Conservation (phyloP, 2,888 invertebrate genomes). For the Polyommatus icarus region DNA sequence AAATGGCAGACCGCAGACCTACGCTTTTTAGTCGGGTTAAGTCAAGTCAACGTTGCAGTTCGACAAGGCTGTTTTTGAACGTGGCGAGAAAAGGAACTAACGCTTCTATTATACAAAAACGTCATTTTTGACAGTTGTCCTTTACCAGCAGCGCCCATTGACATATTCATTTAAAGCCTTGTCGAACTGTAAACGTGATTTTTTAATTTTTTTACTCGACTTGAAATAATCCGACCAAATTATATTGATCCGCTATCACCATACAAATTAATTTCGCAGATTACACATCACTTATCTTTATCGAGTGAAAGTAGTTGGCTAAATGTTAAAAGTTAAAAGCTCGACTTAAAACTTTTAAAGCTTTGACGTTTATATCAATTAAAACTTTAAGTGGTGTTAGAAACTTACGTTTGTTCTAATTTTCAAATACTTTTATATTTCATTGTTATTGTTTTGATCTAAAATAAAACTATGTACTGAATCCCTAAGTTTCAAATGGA, state of each 20-base stretch:
- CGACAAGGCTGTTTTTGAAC: too few species aligned
- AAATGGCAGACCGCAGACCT: background rate
- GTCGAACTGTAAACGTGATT: too few species aligned
- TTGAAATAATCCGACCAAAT: background rate
- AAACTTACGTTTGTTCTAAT: background rate
- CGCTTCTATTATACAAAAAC: too few species aligned
- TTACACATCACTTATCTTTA: background rate
- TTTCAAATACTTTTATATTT: background rate
- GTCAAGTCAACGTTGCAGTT: background rate
- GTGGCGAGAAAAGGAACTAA: too few species aligned
- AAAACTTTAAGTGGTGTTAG: background rate
- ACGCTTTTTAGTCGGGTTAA: background rate
- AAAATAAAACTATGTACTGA: background rate
- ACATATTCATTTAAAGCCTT: too few species aligned
- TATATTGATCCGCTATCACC: background rate
- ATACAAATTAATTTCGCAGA: background rate
- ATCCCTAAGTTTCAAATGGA: background rate
- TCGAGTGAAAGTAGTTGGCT: conserved; percentile 7
- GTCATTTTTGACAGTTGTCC: too few species aligned
- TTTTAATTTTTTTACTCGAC: too few species aligned
- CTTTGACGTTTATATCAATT: conserved; percentile 7
- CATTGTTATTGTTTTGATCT: background rate
- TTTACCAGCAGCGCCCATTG: too few species aligned
- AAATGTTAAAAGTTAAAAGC: conserved; percentile 16
- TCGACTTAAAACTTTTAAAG: background rate